phyloP scores from a whole-genome alignment of 2,113 vertebrate species.

The Heterotis niloticus region DNA sequence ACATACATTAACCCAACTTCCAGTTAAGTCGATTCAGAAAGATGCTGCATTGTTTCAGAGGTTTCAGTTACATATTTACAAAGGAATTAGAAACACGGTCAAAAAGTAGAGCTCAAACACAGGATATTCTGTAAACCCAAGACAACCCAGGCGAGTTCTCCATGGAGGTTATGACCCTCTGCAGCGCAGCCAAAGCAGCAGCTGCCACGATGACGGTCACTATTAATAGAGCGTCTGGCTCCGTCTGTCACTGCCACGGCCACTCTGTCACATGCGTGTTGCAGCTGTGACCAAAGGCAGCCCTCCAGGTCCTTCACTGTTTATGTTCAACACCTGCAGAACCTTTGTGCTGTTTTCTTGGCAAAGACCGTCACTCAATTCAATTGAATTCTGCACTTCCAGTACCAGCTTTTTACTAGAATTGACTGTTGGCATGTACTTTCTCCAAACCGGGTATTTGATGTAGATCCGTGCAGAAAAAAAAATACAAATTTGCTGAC shows the following conservation, averaged over 20 bases:
- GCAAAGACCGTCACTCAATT: too few species aligned
- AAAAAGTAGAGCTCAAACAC: not conserved
- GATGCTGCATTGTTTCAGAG: too few species aligned
- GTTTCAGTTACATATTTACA: too few species aligned
- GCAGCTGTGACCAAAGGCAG: constrained; percentile 1
- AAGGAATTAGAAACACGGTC: too few species aligned
- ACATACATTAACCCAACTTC: too few species aligned
- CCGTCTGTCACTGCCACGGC: constrained; percentile 22
- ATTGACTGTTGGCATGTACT: too few species aligned
- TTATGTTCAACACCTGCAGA: not conserved
- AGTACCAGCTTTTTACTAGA: too few species aligned
- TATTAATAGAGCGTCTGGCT: constrained; percentile 42
- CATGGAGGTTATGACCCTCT: not conserved
- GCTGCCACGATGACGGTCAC: constrained; percentile 36
- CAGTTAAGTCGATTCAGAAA: too few species aligned
- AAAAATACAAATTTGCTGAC: too few species aligned
- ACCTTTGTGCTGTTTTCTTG: not conserved
- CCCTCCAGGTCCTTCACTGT: not conserved
- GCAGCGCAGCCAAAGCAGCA: not conserved
- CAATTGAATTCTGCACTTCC: too few species aligned
- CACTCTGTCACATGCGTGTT: not conserved
- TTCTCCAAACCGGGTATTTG: too few species aligned
- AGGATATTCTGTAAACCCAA: not conserved
- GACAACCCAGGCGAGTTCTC: not conserved
- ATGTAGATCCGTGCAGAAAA: too few species aligned